Percentiles rank a stretch among this genome's conserved stretches.
Conservation (phyloP, 1,140 invertebrate species). For the Ylistrum balloti region DNA sequence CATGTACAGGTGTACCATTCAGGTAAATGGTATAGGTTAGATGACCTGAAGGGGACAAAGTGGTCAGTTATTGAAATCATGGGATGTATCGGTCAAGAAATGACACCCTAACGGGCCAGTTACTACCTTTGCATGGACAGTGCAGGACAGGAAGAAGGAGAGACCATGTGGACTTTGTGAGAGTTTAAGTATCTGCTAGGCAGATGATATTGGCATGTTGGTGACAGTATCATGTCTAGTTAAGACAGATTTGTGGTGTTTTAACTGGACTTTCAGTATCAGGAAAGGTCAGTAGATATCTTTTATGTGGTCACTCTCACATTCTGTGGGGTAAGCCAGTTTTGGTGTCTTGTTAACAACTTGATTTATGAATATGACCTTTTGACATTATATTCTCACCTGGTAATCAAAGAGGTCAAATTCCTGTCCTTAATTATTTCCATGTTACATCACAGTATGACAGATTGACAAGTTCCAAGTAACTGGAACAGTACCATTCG, state of each 20-base stretch:
- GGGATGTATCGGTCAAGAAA: not conserved
- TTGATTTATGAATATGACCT: slow-evolving; percentile 3
- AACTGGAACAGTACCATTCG: too few relatives aligned
- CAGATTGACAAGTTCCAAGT: too few relatives aligned
- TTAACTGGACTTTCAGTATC: slow-evolving; percentile 19
- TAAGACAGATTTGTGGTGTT: not conserved
- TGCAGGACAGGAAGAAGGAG: not conserved
- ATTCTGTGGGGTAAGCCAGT: not conserved
- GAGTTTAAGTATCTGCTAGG: not conserved
- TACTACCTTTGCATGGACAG: not conserved
- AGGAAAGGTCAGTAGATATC: not conserved
- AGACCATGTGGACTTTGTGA: not conserved
- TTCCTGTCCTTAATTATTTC: not conserved
- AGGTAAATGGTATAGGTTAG: not conserved
- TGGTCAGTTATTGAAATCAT: slow-evolving; percentile 17
- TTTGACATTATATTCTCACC: not conserved
- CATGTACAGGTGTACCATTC: not conserved
- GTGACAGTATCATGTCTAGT: not conserved
- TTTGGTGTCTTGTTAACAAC: not conserved
- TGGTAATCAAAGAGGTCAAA: slow-evolving; percentile 34
- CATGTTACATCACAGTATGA: too few relatives aligned
- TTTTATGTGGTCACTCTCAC: slow-evolving; percentile 23
- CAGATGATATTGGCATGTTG: not conserved
- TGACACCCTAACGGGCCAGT: slow-evolving; percentile 10
- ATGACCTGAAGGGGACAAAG: slow-evolving; percentile 16